These are phyloP conservation scores for Tigriopus californicus DNA, from an alignment of 2,888 invertebrate genomes.

Conservation along the genomic window DNA sequence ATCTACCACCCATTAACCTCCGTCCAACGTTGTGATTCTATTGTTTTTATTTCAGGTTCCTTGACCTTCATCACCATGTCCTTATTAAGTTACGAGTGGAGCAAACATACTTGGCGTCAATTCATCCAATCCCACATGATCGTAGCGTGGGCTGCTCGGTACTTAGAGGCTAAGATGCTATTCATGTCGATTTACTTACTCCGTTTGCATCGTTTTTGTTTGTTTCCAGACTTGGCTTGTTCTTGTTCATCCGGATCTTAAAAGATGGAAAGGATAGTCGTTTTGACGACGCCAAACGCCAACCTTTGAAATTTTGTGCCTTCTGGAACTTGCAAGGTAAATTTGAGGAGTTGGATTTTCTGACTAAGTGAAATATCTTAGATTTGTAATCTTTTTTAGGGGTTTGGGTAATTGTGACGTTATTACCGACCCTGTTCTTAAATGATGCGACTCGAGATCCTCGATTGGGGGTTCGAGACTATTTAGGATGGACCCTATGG, in stretches of 20 bases:
- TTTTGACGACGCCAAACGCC: conserved; percentile 25
- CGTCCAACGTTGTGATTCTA: background rate
- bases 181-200: too few relatives aligned
- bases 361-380: background rate
- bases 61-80: conserved; percentile 7
- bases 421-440: conserved; percentile 26
- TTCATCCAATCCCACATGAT: background rate
- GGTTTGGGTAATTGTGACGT: conserved; percentile 27
- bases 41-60: background rate
- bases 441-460: conserved; percentile 21
- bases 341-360: background rate
- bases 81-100: conserved; percentile 6
- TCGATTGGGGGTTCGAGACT: conserved; percentile 24
- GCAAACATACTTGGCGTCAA: background rate
- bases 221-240: conserved; percentile 23
- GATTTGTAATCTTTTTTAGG: conserved; percentile 23
- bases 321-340: conserved; percentile 30
- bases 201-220: too few relatives aligned
- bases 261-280: conserved; percentile 27
- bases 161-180: too few relatives aligned
- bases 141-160: conserved; percentile 21
- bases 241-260: conserved; percentile 26
- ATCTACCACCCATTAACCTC: too few relatives aligned
- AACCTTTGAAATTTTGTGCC: conserved; percentile 23
- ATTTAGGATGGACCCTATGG: conserved; percentile 28